Conservation (phyloP, 2,888 invertebrate species). For the Drosophila diplacantha region DNA sequence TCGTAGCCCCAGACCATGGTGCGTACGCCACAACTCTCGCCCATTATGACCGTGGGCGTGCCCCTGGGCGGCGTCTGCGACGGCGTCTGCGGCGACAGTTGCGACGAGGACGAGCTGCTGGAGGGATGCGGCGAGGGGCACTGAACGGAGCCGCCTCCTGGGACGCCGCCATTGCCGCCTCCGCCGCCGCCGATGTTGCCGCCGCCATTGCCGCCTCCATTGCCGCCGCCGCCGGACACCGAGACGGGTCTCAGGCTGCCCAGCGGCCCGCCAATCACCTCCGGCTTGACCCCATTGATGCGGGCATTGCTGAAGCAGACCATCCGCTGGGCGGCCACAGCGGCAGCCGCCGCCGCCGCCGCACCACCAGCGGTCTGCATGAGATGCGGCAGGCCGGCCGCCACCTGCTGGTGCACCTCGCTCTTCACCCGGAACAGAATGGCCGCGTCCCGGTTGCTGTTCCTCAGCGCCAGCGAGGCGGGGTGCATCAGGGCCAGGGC, state of each 20-base stretch:
- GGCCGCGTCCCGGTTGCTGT: conserved; percentile 78
- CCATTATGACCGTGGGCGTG: conserved; percentile 94
- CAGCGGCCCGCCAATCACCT: conserved; percentile 84
- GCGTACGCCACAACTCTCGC: conserved; percentile 92
- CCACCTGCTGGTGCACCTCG: conserved; percentile 76
- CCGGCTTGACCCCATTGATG: conserved; percentile 89
- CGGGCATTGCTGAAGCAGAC: conserved; percentile 82
- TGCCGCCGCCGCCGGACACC: conserved; percentile 36
- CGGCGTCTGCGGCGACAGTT: conserved; percentile 77
- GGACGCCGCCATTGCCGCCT: conserved; percentile 24
- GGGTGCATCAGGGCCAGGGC: conserved; percentile 77
- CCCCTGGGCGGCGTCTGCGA: conserved; percentile 79
- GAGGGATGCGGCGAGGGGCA: conserved; percentile 77
- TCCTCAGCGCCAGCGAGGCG: conserved; percentile 78
- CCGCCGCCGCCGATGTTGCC: conserved; percentile 42
- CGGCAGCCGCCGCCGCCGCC: conserved; percentile 72
- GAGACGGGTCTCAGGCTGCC: conserved; percentile 71
- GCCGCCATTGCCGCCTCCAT: conserved; percentile 37
- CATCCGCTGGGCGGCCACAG: conserved; percentile 77
- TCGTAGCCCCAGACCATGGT: conserved; percentile 83
- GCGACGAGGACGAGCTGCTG: conserved; percentile 76
- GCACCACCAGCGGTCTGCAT: conserved; percentile 75
- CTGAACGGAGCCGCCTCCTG: conserved; percentile 51
- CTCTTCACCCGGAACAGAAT: conserved; percentile 78
- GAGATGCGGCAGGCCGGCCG: conserved; percentile 71